These are phyloP conservation scores for Thymallus thymallus DNA, from an alignment of 2,113 vertebrate genomes.

Conservation along the genomic window DNA sequence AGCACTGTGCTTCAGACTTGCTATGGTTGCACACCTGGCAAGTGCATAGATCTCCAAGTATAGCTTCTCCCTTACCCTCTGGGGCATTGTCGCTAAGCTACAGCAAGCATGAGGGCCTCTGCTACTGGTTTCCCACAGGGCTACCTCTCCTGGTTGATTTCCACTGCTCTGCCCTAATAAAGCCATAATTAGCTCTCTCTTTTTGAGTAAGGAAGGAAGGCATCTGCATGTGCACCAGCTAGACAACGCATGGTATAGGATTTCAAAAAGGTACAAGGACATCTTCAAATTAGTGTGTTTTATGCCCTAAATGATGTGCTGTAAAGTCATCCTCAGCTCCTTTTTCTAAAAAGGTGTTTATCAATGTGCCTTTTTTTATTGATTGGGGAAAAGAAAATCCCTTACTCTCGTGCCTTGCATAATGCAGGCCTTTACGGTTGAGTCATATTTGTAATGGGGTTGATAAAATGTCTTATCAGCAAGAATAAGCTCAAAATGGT, in stretches of 20 bases:
- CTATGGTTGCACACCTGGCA: background rate
- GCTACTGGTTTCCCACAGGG: background rate
- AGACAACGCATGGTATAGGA: no score
- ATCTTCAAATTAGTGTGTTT: no score
- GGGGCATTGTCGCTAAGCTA: no score
- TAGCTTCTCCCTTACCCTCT: background rate
- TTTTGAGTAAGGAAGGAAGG: background rate
- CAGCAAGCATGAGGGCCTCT: background rate
- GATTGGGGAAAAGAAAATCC: no score
- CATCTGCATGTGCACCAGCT: no score
- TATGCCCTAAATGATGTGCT: no score
- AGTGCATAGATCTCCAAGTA: background rate
- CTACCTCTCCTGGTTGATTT: background rate
- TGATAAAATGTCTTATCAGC: background rate
- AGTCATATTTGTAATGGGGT: background rate
- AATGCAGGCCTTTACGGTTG: background rate
- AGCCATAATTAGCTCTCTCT: background rate
- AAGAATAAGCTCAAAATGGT: slow-evolving; percentile 38
- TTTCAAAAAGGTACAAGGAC: no score
- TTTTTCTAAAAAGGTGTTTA: no score
- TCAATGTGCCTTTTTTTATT: no score
- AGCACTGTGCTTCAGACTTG: background rate
- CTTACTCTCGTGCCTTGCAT: no score
- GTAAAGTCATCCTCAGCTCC: no score
- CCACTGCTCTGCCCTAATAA: background rate